Percentiles rank a stretch among this genome's conserved stretches.
Conservation (phyloP, 2,113 vertebrate genomes). For the Charadrius vociferus region DNA sequence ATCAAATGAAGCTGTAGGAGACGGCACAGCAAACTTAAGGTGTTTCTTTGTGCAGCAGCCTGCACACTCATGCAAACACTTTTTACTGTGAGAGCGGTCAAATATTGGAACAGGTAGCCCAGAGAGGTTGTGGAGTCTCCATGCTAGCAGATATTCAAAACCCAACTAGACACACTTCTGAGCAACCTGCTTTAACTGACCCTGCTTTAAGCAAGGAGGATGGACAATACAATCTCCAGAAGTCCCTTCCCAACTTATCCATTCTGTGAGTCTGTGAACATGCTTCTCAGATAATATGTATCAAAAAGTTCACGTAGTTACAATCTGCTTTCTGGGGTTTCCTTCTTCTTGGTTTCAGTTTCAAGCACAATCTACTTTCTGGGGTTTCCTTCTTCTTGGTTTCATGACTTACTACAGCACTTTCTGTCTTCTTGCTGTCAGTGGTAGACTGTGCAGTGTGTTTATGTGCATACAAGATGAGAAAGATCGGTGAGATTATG, state of each 20-base stretch:
- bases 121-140: neutral
- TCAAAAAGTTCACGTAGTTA: neutral
- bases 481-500: neutral
- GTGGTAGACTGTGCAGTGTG: rapidly evolving
- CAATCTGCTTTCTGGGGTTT: neutral
- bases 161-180: neutral
- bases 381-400: neutral
- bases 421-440: neutral
- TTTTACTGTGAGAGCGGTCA: neutral
- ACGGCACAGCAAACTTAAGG: neutral
- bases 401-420: neutral
- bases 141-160: neutral
- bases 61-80: neutral
- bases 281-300: neutral
- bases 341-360: neutral
- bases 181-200: neutral
- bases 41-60: neutral
- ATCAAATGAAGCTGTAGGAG: neutral
- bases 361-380: neutral
- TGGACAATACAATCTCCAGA: neutral
- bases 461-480: neutral
- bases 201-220: neutral
- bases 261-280: neutral
- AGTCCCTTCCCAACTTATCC: neutral
- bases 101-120: neutral